Base-by-base conservation (phyloP, 2,797 vertebrate species). In the Danio albolineatus region DNA sequence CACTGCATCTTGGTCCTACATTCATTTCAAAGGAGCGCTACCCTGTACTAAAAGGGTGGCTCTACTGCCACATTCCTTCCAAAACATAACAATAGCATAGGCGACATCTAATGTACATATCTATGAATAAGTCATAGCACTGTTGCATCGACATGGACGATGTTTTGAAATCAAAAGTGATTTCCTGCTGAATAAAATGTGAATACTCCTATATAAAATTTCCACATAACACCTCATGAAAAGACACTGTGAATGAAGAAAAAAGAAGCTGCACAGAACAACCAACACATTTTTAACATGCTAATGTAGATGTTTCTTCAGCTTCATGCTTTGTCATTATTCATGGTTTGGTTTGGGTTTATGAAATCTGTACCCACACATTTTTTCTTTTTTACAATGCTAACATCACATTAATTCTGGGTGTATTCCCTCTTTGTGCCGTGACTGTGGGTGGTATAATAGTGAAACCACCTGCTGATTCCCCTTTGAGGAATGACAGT, bases 381-480 rank as follows among this genome's bases (percentile, higher is more conserved):
- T 38, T 13, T 69, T n/a, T 17, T 39, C 4, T 70, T 7, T 70
- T 39, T 39, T 38, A n/a, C 10, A 51, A 65, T n/a, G 12, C 41
- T 53, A 41, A 54, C 36, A 53, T 39, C 16, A 5, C 49, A 17
- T 54, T 71, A 19, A 41, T 54, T 54, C 49, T 9, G 16, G 10
- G 49, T 41, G 17, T 54, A 54, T 70, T 41, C 36, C 7, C n/a
- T 70, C 36, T 41, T 54, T 54, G 49, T 71, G 49, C 10, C 5
- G 0, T 9, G n/a, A 54, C 49, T 71, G 49, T 41, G 49, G 49
- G 36, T 6, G 67, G 49, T 19, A 70, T 53, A 19, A 41, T 70
- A 13, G n/a, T 41, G 38, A 54, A 54, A 41, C 10, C 49, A 54
- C 49, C 67, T 41, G 67, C 49, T 41, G 67, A 54, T 71, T 54